Base-by-base conservation (phyloP, 2,797 vertebrate genomes). In the Leptatherina wallacei region DNA sequence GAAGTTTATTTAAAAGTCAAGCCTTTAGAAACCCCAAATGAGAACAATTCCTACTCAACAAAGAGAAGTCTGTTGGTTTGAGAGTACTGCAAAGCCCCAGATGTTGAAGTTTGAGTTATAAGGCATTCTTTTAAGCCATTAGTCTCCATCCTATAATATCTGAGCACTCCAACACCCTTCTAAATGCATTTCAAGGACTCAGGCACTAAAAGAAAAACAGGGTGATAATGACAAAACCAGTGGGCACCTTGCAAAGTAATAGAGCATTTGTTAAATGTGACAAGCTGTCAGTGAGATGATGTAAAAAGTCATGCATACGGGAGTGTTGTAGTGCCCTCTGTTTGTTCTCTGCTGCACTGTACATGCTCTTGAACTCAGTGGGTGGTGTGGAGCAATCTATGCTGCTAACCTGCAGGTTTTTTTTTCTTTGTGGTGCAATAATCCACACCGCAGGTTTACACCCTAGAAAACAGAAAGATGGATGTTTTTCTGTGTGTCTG, bases 261-360 rank as follows among this genome's bases (percentile, higher is more conserved):
- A 77, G 70, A 73, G 60, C 22, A n/a, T 56, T 52, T 36, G 47
- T 42, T 30, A 10, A n/a, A 56, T 4, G 24, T 56, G 68, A 80
- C 73, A 75, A 38, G 29, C 33, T 49, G 78, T 75, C 65, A 60
- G 32, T 10, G 14, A 27, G 75, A 76, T 69, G 83, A 81, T 44
- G 78, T 80, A 74, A 72, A 61, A 59, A 47, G 65, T 63, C 78
- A 84, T 47, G 77, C 65, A n/a, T 66, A 47, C n/a, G 36, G 72
- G 76, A 75, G 89, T 75, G 83, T 68, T 90, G 77, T 63, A 74
- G 90, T 84, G 81, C 90, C 91, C 85, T 85, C 91, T 94, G 78
- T 85, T 81, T 91, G 85, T 81, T 6, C 66, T 78, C 60, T 8
- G 71, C 73, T 85, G 79, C 66, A 83, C 49, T 83, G 71, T 61